Evolutionary conservation across 2,888 invertebrate species (phyloP).

Genomic region (Orthonychiurus folsomi): DNA sequence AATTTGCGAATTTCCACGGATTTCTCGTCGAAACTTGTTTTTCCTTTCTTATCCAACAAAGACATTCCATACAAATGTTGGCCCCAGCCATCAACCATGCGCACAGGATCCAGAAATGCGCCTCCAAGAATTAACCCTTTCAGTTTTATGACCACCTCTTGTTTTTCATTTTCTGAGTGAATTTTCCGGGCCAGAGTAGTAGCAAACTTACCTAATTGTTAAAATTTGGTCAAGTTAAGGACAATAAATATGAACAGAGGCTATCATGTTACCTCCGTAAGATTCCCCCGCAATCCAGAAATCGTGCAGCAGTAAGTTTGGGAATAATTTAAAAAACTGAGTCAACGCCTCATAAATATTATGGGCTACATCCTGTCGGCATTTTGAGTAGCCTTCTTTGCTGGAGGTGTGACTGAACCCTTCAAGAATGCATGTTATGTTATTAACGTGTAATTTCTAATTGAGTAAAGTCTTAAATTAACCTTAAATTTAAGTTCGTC

Average conservation of each 20-base stretch:
- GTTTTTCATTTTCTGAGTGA: not conserved
- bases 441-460: no score
- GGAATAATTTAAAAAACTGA: constrained; percentile 14
- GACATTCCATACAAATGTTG: not conserved
- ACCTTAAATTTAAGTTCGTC: no score
- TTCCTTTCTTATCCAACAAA: not conserved
- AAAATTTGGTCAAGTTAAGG: no score
- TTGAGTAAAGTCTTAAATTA: no score
- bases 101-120: not conserved
- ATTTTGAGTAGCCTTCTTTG: constrained; percentile 2
- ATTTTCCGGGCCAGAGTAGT: no score
- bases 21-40: not conserved
- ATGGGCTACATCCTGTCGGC: constrained; percentile 1
- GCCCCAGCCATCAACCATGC: not conserved
- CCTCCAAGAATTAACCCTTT: not conserved
- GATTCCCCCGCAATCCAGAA: constrained; percentile 9
- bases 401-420: constrained; percentile 12
- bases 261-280: constrained; percentile 2
- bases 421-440: no score
- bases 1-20: not conserved
- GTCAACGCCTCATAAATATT: constrained; percentile 12
- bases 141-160: not conserved
- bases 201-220: no score
- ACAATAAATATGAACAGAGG: no score
- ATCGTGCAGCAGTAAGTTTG: not conserved